These are phyloP conservation scores for Drosophila fuyamai DNA, from an alignment of 1,140 invertebrate genomes.

Conservation along the genomic window DNA sequence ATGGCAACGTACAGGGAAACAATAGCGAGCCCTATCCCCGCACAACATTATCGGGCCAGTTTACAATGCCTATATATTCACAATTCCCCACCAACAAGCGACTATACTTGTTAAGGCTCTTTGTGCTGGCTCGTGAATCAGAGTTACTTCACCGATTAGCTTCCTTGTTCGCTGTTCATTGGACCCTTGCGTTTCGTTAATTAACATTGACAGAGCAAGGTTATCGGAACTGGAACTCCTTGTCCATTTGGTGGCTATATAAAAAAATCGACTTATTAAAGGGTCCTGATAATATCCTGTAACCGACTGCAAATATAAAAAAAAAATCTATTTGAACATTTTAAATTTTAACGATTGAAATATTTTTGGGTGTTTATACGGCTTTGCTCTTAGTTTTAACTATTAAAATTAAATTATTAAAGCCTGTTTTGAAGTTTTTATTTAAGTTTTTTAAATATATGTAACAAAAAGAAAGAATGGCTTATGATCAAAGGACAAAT, in stretches of 20 bases:
- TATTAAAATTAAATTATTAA: too few species aligned
- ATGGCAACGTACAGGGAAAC: slow-evolving; percentile 41
- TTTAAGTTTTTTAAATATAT: too few species aligned
- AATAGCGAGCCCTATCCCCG: slow-evolving; percentile 48
- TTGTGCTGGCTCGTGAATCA: slow-evolving; percentile 51
- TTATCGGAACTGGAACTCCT: neutral
- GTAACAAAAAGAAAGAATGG: too few species aligned
- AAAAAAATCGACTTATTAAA: neutral
- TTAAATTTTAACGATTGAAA: too few species aligned
- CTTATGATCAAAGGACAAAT: too few species aligned
- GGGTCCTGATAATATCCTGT: too few species aligned
- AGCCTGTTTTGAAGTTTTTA: too few species aligned
- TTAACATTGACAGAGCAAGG: slow-evolving; percentile 6
- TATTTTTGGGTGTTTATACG: too few species aligned
- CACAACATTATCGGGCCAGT: slow-evolving; percentile 54
- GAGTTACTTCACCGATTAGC: slow-evolving; percentile 29
- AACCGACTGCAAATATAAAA: too few species aligned
- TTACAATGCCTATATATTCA: slow-evolving; percentile 38
- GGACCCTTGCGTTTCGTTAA: slow-evolving; percentile 19
- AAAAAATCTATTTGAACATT: too few species aligned
- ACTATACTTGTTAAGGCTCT: slow-evolving; percentile 31
- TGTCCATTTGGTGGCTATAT: neutral
- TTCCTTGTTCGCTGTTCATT: slow-evolving; percentile 23
- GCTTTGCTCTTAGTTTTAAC: too few species aligned
- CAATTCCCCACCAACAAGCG: slow-evolving; percentile 4